Conservation (phyloP, 2,113 vertebrate genomes). For the Acinonyx jubatus region DNA sequence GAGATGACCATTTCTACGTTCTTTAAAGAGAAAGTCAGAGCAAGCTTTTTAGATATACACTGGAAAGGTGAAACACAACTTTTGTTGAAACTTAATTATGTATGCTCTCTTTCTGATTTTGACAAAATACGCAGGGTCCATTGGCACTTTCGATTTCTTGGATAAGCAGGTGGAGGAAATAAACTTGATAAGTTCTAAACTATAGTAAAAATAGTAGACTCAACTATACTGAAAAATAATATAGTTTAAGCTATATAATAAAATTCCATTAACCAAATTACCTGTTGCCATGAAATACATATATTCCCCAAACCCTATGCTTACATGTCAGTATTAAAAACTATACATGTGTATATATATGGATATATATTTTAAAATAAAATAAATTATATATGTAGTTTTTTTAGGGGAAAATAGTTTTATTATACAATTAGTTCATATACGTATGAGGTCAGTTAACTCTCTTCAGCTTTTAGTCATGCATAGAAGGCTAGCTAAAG, state of each 20-base stretch:
- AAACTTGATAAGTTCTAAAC: constrained; percentile 34
- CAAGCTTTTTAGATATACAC: neutral
- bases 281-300: neutral
- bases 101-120: neutral
- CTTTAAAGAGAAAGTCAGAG: neutral
- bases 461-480: constrained; percentile 59
- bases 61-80: constrained; percentile 33
- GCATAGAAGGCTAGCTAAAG: constrained; percentile 61
- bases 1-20: neutral
- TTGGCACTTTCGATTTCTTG: constrained; percentile 37
- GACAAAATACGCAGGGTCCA: neutral
- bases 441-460: constrained; percentile 65
- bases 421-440: constrained; percentile 54
- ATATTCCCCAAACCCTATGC: neutral
- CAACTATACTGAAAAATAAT: neutral
- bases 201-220: neutral
- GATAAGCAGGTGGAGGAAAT: constrained; percentile 24
- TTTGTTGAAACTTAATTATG: neutral
- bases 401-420: neutral
- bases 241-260: neutral
- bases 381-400: neutral
- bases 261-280: constrained; percentile 2
- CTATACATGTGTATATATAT: neutral
- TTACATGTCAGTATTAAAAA: neutral
- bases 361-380: neutral